A percentile compares a stretch with the other conserved stretches of the same genome.
Evolutionary conservation across 2,888 invertebrate genomes (phyloP).

Genomic region (Polylopha cassiicola): DNA sequence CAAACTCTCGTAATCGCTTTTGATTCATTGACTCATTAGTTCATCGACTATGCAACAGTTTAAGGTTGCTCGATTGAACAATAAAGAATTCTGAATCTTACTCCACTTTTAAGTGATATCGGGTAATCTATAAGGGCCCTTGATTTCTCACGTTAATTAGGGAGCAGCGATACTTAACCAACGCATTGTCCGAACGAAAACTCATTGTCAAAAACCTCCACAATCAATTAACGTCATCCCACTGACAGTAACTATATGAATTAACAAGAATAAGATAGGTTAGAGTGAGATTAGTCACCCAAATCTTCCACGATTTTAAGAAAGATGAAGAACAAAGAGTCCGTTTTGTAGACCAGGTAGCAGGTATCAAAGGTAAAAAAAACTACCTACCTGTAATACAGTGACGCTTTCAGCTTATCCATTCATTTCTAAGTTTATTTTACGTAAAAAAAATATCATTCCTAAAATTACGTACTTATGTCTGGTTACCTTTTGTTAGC

Average conservation of each 20-base stretch:
- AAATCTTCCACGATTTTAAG: too few relatives aligned
- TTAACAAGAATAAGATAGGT: too few relatives aligned
- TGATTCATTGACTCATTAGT: conserved; percentile 3
- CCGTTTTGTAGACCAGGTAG: not conserved
- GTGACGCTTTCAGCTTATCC: not conserved
- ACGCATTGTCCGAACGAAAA: conserved; percentile 8
- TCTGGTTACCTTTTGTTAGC: too few relatives aligned
- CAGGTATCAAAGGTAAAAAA: conserved; percentile 1
- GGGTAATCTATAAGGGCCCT: conserved; percentile 13
- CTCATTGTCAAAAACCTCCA: conserved; percentile 8
- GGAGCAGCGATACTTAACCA: conserved; percentile 16
- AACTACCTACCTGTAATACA: not conserved
- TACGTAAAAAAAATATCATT: too few relatives aligned
- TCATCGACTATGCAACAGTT: conserved; percentile 5
- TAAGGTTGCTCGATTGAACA: conserved; percentile 10
- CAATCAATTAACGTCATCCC: conserved; percentile 1
- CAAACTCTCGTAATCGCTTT: conserved; percentile 7
- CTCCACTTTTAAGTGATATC: conserved; percentile 8
- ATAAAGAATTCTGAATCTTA: conserved; percentile 9
- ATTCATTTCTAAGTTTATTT: conserved; percentile 3
- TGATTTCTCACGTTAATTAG: conserved; percentile 22
- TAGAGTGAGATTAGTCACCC: too few relatives aligned
- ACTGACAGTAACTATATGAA: too few relatives aligned
- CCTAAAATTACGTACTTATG: too few relatives aligned
- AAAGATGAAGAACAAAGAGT: not conserved